Evolutionary conservation across 2,113 vertebrate genomes (phyloP).

Genomic region (Aldabrachelys gigantea): DNA sequence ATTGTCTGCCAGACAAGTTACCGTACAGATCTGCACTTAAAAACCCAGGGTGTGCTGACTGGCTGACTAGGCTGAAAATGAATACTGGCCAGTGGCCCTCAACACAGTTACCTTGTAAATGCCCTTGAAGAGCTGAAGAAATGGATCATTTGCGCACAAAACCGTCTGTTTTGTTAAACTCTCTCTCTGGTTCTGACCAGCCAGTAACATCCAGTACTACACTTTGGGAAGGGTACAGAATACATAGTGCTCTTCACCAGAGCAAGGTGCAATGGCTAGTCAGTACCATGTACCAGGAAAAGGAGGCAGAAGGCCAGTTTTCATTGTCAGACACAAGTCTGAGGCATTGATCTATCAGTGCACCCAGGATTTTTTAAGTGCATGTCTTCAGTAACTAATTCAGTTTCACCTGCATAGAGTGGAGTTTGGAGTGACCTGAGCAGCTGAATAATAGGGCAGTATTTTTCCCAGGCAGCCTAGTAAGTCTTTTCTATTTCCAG

Average conservation of each 20-base stretch:
- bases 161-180: not conserved
- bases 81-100: not conserved
- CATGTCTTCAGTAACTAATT: not conserved
- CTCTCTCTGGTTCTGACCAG: not conserved
- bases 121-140: not conserved
- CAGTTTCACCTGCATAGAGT: rapidly evolving
- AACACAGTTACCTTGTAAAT: rapidly evolving
- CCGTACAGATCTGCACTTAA: not conserved
- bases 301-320: not conserved
- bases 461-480: not conserved
- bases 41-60: not conserved
- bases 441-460: not conserved
- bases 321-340: not conserved
- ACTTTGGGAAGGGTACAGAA: not conserved
- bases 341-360: not conserved
- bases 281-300: conserved; percentile 3
- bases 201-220: not conserved
- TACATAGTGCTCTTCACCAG: not conserved
- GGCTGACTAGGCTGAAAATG: not conserved
- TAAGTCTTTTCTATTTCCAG: not conserved
- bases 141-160: not conserved
- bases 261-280: not conserved
- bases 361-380: not conserved
- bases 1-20: conserved; percentile 1
- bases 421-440: not conserved